Evolutionary conservation across 2,888 invertebrate genomes (phyloP).

Genomic region (Trachelus troglodyta): DNA sequence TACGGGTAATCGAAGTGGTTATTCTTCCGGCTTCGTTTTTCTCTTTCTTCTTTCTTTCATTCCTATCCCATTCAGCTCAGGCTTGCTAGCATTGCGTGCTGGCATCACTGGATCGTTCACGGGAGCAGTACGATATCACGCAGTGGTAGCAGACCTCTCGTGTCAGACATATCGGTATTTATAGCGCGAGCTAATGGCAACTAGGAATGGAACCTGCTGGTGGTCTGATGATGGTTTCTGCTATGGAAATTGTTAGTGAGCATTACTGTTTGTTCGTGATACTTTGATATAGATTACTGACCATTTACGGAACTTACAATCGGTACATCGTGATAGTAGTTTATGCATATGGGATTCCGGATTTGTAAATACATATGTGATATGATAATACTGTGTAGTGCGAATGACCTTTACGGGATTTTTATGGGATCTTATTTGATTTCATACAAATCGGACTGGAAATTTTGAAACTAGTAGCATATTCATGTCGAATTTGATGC

Average conservation of each 20-base stretch:
- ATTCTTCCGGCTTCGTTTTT: not conserved
- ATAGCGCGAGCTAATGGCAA: constrained; percentile 30
- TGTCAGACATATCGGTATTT: constrained; percentile 33
- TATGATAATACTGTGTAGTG: not conserved
- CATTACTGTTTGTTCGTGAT: constrained; percentile 22
- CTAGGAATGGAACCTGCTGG: constrained; percentile 29
- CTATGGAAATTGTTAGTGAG: constrained; percentile 29
- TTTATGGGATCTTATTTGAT: not conserved
- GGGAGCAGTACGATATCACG: not conserved
- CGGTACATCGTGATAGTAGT: not conserved
- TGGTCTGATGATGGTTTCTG: constrained; percentile 21
- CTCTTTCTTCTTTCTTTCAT: not conserved
- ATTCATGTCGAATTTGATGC: not conserved
- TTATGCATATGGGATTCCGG: not conserved
- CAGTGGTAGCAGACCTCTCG: constrained; percentile 1
- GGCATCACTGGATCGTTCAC: not conserved
- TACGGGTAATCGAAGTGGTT: not conserved
- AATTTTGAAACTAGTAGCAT: not conserved
- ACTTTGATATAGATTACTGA: not conserved
- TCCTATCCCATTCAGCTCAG: not conserved
- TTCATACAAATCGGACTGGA: not conserved
- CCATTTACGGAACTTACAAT: not conserved
- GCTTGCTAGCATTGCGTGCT: not conserved
- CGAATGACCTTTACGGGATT: not conserved
- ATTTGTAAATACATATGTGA: not conserved